These are phyloP conservation scores for Typhlomys cinereus DNA, from an alignment of 2,113 vertebrate genomes.

Conservation along the genomic window DNA sequence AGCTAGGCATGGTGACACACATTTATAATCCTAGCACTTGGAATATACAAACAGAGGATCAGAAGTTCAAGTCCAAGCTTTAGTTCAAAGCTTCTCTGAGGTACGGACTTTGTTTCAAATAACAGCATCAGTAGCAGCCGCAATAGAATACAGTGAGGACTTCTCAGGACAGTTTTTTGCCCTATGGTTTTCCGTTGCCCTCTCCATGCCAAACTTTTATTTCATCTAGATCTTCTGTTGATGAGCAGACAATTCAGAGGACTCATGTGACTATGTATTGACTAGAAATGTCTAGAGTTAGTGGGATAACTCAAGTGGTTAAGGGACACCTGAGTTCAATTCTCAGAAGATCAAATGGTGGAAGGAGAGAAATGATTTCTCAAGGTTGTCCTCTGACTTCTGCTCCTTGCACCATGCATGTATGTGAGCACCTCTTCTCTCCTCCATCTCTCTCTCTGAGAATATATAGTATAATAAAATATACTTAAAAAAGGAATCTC, in stretches of 20 bases:
- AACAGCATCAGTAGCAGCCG: neutral
- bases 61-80: neutral
- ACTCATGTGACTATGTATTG: too few species aligned
- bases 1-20: neutral
- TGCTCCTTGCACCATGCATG: too few species aligned
- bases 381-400: too few species aligned
- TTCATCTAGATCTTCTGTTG: neutral
- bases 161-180: neutral
- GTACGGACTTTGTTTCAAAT: neutral
- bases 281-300: too few species aligned
- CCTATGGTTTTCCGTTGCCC: neutral
- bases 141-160: neutral
- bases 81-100: neutral
- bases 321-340: too few species aligned
- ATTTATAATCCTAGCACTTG: neutral
- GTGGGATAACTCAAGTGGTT: too few species aligned
- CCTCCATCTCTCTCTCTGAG: too few species aligned
- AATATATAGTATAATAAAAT: too few species aligned
- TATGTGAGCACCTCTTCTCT: too few species aligned
- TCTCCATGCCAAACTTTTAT: neutral
- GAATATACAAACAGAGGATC: neutral
- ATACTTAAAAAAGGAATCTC: too few species aligned
- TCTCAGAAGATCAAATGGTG: too few species aligned
- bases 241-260: neutral
- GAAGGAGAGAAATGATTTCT: too few species aligned